Percentiles rank a stretch among this genome's conserved stretches.
Conservation (phyloP, 2,113 vertebrate genomes). For the Spea multiplicata region DNA sequence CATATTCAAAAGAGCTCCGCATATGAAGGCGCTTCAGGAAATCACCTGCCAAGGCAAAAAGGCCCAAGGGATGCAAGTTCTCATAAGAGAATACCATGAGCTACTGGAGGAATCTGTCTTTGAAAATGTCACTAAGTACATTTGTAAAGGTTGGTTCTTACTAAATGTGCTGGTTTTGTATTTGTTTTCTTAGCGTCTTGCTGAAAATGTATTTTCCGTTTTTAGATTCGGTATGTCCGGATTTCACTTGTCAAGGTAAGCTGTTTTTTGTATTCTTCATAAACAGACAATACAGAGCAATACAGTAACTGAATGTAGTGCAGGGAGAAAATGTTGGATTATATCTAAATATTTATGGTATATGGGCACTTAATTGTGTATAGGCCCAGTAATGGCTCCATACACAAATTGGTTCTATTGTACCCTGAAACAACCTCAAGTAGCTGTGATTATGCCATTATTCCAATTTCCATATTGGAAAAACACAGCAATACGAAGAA, state of each 20-base stretch:
- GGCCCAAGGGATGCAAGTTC: conserved; percentile 25
- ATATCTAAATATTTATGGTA: too few species aligned
- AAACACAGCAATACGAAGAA: too few species aligned
- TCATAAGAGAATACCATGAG: conserved; percentile 41
- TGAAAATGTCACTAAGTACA: conserved; percentile 43
- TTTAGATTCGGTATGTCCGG: conserved; percentile 20
- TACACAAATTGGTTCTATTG: too few species aligned
- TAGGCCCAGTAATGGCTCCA: neutral
- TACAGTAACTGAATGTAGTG: too few species aligned
- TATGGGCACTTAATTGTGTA: neutral
- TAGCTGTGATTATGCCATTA: too few species aligned
- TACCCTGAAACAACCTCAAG: too few species aligned
- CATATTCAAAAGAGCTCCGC: conserved; percentile 37
- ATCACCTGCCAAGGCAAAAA: conserved; percentile 38
- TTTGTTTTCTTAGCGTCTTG: neutral
- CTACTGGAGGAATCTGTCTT: conserved; percentile 50
- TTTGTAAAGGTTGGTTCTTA: conserved; percentile 44
- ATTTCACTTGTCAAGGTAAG: conserved; percentile 26
- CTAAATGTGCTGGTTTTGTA: neutral
- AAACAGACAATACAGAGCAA: too few species aligned
- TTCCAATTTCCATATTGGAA: too few species aligned
- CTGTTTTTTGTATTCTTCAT: too few species aligned
- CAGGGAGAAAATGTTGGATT: too few species aligned
- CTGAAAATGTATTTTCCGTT: neutral
- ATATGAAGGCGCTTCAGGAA: conserved; percentile 39